These are phyloP conservation scores for Ictalurus punctatus DNA, from an alignment of 2,113 vertebrate species.

Conservation along the genomic window DNA sequence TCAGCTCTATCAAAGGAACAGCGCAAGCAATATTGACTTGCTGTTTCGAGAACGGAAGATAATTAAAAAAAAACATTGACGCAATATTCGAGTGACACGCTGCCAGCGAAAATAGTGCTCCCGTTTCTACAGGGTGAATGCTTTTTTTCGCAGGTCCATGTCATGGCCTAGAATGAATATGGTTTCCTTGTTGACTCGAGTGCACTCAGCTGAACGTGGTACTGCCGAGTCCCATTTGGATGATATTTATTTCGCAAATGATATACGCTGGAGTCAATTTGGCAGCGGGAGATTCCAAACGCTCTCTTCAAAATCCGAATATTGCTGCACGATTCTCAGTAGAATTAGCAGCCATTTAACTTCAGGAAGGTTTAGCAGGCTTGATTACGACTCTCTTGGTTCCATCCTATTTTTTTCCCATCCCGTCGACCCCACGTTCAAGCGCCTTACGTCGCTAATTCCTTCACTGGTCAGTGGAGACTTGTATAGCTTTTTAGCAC, in stretches of 20 bases:
- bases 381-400: background rate
- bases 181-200: slow-evolving; percentile 20
- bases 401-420: background rate
- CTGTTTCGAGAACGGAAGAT: slow-evolving; percentile 7
- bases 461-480: slow-evolving; percentile 6
- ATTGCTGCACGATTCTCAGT: background rate
- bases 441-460: slow-evolving; percentile 24
- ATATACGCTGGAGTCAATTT: background rate
- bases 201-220: background rate
- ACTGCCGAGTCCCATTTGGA: background rate
- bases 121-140: slow-evolving; percentile 51
- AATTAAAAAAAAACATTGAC: background rate
- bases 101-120: slow-evolving; percentile 53
- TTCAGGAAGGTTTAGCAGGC: background rate
- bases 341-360: slow-evolving; percentile 3
- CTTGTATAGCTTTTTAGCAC: slow-evolving; percentile 11
- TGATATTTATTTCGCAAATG: background rate
- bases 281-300: background rate
- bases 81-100: slow-evolving; percentile 42
- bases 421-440: background rate
- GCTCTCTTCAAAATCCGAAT: background rate
- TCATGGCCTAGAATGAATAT: slow-evolving; percentile 46
- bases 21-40: background rate
- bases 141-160: slow-evolving; percentile 56
- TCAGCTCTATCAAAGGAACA: background rate